Evolutionary conservation across 2,113 vertebrate genomes (phyloP).

Genomic region (Peromyscus californicus): DNA sequence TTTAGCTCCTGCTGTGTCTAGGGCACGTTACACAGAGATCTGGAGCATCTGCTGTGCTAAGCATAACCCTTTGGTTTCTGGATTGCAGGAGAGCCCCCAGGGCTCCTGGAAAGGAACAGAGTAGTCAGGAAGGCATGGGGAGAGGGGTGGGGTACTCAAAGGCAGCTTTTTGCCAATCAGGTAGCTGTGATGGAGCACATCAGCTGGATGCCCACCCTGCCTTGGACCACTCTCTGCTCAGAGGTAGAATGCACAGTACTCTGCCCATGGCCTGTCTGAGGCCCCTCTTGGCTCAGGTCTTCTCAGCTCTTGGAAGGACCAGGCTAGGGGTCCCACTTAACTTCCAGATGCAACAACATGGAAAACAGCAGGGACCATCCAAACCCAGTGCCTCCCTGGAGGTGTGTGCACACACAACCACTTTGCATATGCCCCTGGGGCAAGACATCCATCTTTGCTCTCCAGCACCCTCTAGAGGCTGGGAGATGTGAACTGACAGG

Average conservation of each 20-base stretch:
- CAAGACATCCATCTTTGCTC: background rate
- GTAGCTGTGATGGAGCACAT: background rate
- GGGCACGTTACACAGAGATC: background rate
- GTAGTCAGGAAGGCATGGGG: background rate
- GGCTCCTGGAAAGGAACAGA: background rate
- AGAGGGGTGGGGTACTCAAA: background rate
- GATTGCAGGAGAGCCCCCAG: background rate
- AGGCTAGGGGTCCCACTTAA: background rate
- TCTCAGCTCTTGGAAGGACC: background rate
- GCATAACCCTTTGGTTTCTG: background rate
- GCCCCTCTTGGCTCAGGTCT: background rate
- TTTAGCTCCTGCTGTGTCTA: background rate
- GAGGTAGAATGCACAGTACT: constrained; percentile 35
- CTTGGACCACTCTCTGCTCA: background rate
- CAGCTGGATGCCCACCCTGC: background rate
- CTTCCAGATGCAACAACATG: background rate
- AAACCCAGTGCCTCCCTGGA: background rate
- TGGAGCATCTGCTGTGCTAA: background rate
- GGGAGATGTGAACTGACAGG: background rate
- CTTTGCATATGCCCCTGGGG: background rate
- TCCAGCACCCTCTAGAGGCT: constrained; percentile 10
- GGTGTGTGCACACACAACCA: background rate
- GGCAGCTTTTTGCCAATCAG: background rate
- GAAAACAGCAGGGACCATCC: background rate
- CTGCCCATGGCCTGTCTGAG: background rate